Base-by-base conservation (phyloP, 2,797 vertebrate species). In the Eulemur coronatus region DNA sequence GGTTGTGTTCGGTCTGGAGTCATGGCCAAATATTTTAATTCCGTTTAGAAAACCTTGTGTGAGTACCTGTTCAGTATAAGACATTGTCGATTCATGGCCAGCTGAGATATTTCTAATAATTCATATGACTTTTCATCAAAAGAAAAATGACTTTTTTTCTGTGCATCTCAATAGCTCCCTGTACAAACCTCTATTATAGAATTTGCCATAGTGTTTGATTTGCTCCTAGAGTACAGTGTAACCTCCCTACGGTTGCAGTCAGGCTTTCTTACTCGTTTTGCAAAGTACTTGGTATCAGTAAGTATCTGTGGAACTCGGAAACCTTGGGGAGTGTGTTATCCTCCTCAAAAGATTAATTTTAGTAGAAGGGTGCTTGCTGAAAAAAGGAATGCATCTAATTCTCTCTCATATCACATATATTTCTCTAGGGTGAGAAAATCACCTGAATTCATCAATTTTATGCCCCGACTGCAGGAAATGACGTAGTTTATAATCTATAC, bases 331-430 rank as follows among this genome's bases (percentile, higher is more conserved):
- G 33, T n/a, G 12, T 24, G 35, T 75, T 50, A 17, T 10, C 22
- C 1, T 14, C 20, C 79, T 79, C 26, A 2, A 11, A 35, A 65
- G 89, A 72, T 55, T 1, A 2, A 46, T 35, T 48, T 28, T 3
- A 9, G 55, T 6, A 7, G 38, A n/a, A 72, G n/a, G 20, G 13
- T 2, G 22, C 59, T 73, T 52, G 28, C 79, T 28, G 17, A 6
- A 24, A 35, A 72, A 55, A 9, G 33, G 26, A 15, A 5, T 14
- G 18, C n/a, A 22, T 67, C 38, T n/a, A 12, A 38, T 5, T 2
- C 4, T n/a, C 57, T n/a, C 55, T 10, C 46, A 4, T 3, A 35
- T 18, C 17, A 0, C 22, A 4, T 55, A 0, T 33, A 9, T 55
- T 79, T 89, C 84, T 63, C 5, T 38, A 33, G 33, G 33, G 9